Percentiles rank a stretch among this genome's conserved stretches.
These are phyloP conservation scores for Emmelina monodactyla DNA, from an alignment of 2,888 invertebrate genomes.

Conservation along the genomic window DNA sequence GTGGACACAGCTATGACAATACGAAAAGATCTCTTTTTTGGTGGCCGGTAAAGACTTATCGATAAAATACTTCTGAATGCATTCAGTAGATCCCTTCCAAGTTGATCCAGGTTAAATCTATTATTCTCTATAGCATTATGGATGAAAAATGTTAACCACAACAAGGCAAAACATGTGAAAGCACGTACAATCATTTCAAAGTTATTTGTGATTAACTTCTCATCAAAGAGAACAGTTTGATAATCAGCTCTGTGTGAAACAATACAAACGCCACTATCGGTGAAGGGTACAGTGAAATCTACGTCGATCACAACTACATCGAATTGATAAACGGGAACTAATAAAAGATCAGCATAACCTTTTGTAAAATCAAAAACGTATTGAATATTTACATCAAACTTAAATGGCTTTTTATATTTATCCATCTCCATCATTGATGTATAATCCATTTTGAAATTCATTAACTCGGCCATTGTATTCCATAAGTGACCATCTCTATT, in stretches of 20 bases:
- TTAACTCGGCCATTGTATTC: slow-evolving; percentile 31
- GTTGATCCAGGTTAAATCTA: slow-evolving; percentile 29
- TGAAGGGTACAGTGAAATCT: slow-evolving; percentile 35
- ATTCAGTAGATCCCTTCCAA: slow-evolving; percentile 47
- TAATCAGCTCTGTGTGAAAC: slow-evolving; percentile 39
- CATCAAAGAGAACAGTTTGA: slow-evolving; percentile 38
- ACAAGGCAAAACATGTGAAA: slow-evolving; percentile 28
- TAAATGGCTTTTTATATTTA: slow-evolving; percentile 28
- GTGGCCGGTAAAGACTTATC: slow-evolving; percentile 33
- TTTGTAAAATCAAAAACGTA: slow-evolving; percentile 34
- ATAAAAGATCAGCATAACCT: slow-evolving; percentile 37
- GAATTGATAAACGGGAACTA: slow-evolving; percentile 44
- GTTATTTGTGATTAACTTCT: slow-evolving; percentile 26
- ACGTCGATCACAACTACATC: slow-evolving; percentile 38
- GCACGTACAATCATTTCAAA: slow-evolving; percentile 23
- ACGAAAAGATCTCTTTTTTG: slow-evolving; percentile 32
- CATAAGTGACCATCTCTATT: slow-evolving; percentile 44
- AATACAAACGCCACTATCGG: slow-evolving; percentile 49
- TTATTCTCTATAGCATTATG: slow-evolving; percentile 29
- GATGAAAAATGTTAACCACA: slow-evolving; percentile 39
- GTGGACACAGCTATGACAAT: slow-evolving; percentile 37
- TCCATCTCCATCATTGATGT: slow-evolving; percentile 19
- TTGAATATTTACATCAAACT: slow-evolving; percentile 33
- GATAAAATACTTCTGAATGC: slow-evolving; percentile 34
- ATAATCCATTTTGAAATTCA: slow-evolving; percentile 45